Conservation (phyloP, 1,140 invertebrate genomes). For the Anagrus nilaparvatae region DNA sequence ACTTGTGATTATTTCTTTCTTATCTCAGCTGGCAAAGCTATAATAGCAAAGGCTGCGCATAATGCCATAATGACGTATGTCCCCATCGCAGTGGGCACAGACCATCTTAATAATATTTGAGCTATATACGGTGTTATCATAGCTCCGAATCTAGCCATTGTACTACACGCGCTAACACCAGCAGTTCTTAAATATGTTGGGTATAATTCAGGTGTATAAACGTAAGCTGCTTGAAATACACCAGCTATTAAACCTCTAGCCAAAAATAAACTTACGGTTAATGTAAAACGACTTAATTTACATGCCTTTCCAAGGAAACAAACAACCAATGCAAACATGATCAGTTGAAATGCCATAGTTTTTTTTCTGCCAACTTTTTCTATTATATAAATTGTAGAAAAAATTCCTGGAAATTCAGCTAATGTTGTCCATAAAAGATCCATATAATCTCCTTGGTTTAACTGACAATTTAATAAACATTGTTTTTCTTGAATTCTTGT, state of each 20-base stretch:
- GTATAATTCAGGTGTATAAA: conserved; percentile 93
- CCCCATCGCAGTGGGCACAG: conserved; percentile 57
- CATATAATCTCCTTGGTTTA: conserved; percentile 81
- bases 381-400: conserved; percentile 85
- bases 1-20: conserved; percentile 40
- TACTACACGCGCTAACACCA: conserved; percentile 81
- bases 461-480: conserved; percentile 49
- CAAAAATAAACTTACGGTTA: conserved; percentile 79
- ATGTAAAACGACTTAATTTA: conserved; percentile 56
- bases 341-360: conserved; percentile 90
- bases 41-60: conserved; percentile 59
- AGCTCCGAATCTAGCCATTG: conserved; percentile 82
- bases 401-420: conserved; percentile 91
- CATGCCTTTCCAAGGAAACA: conserved; percentile 54
- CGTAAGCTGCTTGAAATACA: conserved; percentile 89
- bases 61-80: conserved; percentile 66
- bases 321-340: conserved; percentile 74
- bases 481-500: conserved; percentile 25
- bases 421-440: conserved; percentile 90
- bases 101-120: conserved; percentile 70
- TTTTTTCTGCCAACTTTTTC: conserved; percentile 84
- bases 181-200: conserved; percentile 80
- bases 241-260: conserved; percentile 87
- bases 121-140: conserved; percentile 90
- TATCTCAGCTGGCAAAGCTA: conserved; percentile 72